Evolutionary conservation across 1,140 invertebrate genomes (phyloP).

Genomic region (Heliconius himera): DNA sequence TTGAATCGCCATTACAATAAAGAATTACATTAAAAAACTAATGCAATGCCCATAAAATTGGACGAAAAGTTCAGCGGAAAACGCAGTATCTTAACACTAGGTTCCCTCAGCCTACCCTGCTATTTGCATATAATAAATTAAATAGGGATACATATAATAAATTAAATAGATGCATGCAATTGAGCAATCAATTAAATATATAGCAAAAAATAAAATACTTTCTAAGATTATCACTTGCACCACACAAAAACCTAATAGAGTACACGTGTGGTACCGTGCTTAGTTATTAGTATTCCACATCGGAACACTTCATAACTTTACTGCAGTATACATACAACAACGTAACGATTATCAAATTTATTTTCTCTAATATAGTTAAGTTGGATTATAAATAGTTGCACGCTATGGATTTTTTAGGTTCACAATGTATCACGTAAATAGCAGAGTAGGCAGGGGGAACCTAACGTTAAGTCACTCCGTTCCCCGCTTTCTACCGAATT

Average conservation of each 20-base stretch:
- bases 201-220: background rate
- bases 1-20: no score
- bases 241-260: slow-evolving; percentile 46
- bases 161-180: no score
- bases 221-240: slow-evolving; percentile 17
- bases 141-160: no score
- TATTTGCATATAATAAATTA: no score
- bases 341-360: slow-evolving; percentile 20
- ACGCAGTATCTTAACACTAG: no score
- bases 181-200: background rate
- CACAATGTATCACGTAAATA: background rate
- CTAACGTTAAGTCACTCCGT: background rate
- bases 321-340: slow-evolving; percentile 30
- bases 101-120: no score
- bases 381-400: background rate
- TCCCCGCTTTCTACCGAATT: background rate
- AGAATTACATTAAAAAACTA: no score
- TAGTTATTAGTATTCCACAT: slow-evolving; percentile 57
- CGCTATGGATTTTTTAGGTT: background rate
- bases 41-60: no score
- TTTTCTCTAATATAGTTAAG: background rate
- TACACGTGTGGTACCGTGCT: slow-evolving; percentile 47
- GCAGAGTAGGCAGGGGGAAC: background rate
- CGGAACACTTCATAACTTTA: slow-evolving; percentile 42
- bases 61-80: no score